Base-by-base conservation (phyloP, 2,797 vertebrate species). In the Xerus rutilus region DNA sequence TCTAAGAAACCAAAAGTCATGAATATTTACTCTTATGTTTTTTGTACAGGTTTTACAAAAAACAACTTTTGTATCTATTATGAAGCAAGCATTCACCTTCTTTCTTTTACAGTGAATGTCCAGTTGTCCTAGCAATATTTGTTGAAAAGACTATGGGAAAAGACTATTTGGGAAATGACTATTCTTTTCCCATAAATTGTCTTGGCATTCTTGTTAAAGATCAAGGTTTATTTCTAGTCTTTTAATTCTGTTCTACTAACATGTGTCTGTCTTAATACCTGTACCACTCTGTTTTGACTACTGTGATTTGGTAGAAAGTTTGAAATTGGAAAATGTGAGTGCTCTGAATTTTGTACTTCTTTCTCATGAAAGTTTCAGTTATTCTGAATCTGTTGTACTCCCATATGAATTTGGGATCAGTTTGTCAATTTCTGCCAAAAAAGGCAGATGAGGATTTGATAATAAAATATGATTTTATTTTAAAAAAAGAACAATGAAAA, bases 401-500 rank as follows among this genome's bases (percentile, higher is more conserved):
- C 28, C 11, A 25, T 54, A 32, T 74, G 17, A 62, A 74, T 70
- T 88, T n/a, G 35, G 67, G 30, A 67, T 89, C 2, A 67, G 17
- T 13, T 69, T 84, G 47, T 72, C 30, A 85, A 49, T 89, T 89
- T 95, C 77, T 67, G 18, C 45, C 23, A 78, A 93, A 89, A 86
- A 74, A n/a, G 13, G 28, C 78, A 81, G 10, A 20, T n/a, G 62
- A 20, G 23, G 70, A 35, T 69, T 95, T 90, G 32, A 79, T 87
- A 47, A 21, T 57, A 30, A 92, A 89, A 64, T 76, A 78, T 12
- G 45, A 65, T 86, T 89, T 62, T 89, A 12, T 70, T 87, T 78
- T 11, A 14, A 89, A 91, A 54, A 17, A 93, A 81, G 43, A 92
- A 57, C n/a, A 23, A 74, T 74, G 18, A 7, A 35, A 35, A 90